Percentiles rank a stretch among this genome's conserved stretches.
Evolutionary conservation across 2,113 vertebrate species (phyloP).

Genomic region (Sinocyclocheilus grahami): DNA sequence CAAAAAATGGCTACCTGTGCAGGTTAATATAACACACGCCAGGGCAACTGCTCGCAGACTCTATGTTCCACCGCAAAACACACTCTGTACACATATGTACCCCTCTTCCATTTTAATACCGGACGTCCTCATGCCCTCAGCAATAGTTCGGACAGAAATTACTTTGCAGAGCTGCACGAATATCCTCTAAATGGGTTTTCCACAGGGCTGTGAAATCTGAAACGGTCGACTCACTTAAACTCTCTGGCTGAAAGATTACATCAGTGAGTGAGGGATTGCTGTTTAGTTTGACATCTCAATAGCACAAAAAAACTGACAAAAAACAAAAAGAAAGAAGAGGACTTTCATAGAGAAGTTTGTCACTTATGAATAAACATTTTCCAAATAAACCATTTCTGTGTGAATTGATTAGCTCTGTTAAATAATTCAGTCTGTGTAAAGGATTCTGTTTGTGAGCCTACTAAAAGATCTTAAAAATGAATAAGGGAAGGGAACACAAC

Average conservation of each 20-base stretch:
- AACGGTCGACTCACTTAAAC: conserved; percentile 12
- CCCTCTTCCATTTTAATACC: conserved; percentile 20
- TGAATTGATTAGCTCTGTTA: not conserved
- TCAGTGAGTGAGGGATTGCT: conserved; percentile 26
- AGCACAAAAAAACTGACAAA: not conserved
- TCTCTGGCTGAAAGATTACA: conserved; percentile 13
- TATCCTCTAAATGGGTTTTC: conserved; percentile 39
- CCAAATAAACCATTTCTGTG: not conserved
- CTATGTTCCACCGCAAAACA: conserved; percentile 24
- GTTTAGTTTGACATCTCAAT: conserved; percentile 24
- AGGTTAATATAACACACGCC: conserved; percentile 33
- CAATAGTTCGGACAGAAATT: conserved; percentile 16
- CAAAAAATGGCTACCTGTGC: conserved; percentile 28
- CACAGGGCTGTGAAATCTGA: conserved; percentile 11
- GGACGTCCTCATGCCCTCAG: not conserved
- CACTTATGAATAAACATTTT: not conserved
- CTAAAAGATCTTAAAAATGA: not conserved
- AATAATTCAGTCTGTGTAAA: not conserved
- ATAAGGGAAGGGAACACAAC: not conserved
- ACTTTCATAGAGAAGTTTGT: not conserved
- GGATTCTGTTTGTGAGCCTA: conserved; percentile 2
- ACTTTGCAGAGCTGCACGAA: conserved; percentile 28
- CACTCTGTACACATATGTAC: not conserved
- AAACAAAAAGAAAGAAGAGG: too few species aligned
- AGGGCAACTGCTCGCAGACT: conserved; percentile 12